Evolutionary conservation across 92 coral and sea anemone genomes (phyloP).

Genomic region (Epizoanthus rinbou): DNA sequence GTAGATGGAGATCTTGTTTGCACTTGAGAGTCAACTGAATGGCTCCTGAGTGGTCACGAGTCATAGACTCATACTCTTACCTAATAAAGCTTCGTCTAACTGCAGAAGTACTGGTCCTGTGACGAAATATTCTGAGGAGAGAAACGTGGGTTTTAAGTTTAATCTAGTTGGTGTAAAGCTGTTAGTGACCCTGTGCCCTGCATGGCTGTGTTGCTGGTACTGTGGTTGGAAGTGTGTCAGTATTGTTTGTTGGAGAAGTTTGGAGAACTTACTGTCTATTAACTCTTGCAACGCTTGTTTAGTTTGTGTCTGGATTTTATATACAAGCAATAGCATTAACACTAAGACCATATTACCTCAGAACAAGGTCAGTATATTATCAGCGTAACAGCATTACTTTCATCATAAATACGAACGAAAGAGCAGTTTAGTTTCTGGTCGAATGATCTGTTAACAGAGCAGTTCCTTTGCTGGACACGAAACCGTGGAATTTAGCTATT

Average conservation of each 20-base stretch:
- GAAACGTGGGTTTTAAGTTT: not conserved
- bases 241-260: conserved; percentile 31
- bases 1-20: not conserved
- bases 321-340: not conserved
- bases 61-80: conserved; percentile 27
- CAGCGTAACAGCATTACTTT: not conserved
- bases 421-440: not conserved
- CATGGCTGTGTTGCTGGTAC: no score
- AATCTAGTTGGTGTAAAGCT: no score
- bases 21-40: not conserved
- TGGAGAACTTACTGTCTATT: conserved; percentile 15
- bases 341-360: not conserved
- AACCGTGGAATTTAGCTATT: not conserved
- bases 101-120: conserved; percentile 59
- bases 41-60: not conserved
- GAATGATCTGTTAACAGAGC: not conserved
- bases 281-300: not conserved
- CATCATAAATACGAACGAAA: not conserved
- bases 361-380: not conserved
- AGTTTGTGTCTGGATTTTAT: not conserved
- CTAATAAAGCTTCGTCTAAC: conserved; percentile 53
- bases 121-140: conserved; percentile 41
- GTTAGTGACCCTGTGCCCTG: no score
- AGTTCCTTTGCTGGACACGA: not conserved
- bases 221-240: not conserved